These are phyloP conservation scores for Amblyjoppa fuscipennis DNA, from an alignment of 2,888 invertebrate genomes.

Conservation along the genomic window DNA sequence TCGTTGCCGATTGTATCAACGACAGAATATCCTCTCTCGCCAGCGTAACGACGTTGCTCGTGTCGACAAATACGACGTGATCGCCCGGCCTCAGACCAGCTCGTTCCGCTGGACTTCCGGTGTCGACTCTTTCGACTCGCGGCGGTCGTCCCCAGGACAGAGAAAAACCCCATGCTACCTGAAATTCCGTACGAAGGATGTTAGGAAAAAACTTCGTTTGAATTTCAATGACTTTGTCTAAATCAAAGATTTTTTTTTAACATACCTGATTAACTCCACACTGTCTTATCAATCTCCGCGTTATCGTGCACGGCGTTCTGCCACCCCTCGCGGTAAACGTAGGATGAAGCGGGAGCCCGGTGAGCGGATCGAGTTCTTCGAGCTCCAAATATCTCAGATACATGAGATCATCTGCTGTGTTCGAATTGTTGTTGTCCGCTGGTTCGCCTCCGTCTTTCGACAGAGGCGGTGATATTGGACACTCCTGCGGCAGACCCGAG, in stretches of 20 bases:
- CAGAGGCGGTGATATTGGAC: slow-evolving; percentile 80
- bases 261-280: slow-evolving; percentile 80
- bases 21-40: slow-evolving; percentile 89
- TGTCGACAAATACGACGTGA: slow-evolving; percentile 95
- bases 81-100: slow-evolving; percentile 94
- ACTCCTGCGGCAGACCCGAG: slow-evolving; percentile 80
- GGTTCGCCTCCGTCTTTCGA: slow-evolving; percentile 79
- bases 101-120: slow-evolving; percentile 93
- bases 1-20: slow-evolving; percentile 87
- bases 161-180: slow-evolving; percentile 90
- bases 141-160: slow-evolving; percentile 96
- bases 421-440: slow-evolving; percentile 83
- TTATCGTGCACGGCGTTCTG: slow-evolving; percentile 93
- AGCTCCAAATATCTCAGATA: slow-evolving; percentile 91
- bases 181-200: slow-evolving; percentile 50
- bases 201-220: neutral
- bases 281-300: slow-evolving; percentile 87
- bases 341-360: slow-evolving; percentile 85
- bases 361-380: slow-evolving; percentile 90
- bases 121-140: slow-evolving; percentile 93
- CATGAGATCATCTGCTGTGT: slow-evolving; percentile 83
- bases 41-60: slow-evolving; percentile 94
- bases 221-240: neutral
- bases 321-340: slow-evolving; percentile 88
- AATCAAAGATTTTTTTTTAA: slow-evolving; percentile 3